Base-by-base conservation (phyloP, 2,113 vertebrate species). In the Sapajus apella region DNA sequence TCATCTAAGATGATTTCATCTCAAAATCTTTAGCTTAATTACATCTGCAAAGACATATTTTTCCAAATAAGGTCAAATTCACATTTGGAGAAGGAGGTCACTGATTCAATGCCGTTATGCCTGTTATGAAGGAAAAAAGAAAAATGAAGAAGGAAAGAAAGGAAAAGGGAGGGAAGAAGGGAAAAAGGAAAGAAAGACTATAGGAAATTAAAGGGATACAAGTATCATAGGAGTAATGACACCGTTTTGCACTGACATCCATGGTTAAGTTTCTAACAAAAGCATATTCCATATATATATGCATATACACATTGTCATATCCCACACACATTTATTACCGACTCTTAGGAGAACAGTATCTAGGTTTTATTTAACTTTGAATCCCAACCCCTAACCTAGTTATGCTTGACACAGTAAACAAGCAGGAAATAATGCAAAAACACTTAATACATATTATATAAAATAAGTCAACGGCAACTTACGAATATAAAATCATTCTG, bases 331-430 rank as follows among this genome's bases (percentile, higher is more conserved):
- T 43, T 43, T 43, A 43, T 73, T 84, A 66, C 5, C 88, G 56
- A 73, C 21, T 56, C 68, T n/a, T 83, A 91, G 47, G 21, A 87
- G 16, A 93, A 80, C 3, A 91, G 16, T 50, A 73, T 50, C 10
- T 79, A 68, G 45, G 17, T 93, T 88, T 95, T 68, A 93, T 88
- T 93, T 40, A 93, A 21, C 35, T 79, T 90, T 58, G 7, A 87
- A 79, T 84, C 32, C 55, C 4, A 83, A n/a, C 8, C 72, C n/a
- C 45, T 83, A 87, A 47, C 23, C 20, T 90, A 87, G n/a, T 75
- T 75, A 5, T 40, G 70, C 43, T 61, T 93, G 6, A 66, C 40
- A 70, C 61, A 73, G 35, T 25, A 84, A 52, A 27, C 7, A 89
- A 40, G 75, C 43, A 88, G 45, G 32, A 93, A 55, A 75, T 35